These are phyloP conservation scores for Sebastes umbrosus DNA, from an alignment of 2,797 vertebrate genomes.

Conservation along the genomic window DNA sequence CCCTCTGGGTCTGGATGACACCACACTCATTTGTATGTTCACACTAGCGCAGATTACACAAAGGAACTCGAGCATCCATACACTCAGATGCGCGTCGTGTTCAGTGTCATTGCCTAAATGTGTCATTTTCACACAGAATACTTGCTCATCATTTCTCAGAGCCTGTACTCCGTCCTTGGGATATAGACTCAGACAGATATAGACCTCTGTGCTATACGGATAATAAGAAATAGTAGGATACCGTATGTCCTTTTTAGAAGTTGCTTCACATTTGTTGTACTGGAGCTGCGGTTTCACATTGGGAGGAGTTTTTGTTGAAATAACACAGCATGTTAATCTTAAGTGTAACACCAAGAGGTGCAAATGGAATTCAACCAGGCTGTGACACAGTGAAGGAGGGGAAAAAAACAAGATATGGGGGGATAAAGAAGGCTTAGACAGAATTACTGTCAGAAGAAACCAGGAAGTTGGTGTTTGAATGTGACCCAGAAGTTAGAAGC, in stretches of 20 bases:
- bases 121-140: conserved; percentile 5
- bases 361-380: conserved; percentile 13
- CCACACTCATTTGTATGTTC: conserved; percentile 38
- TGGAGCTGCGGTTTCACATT: neutral
- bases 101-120: neutral
- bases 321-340: conserved; percentile 29
- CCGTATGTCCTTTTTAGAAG: neutral
- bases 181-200: neutral
- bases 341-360: neutral
- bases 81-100: conserved; percentile 11
- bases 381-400: conserved; percentile 14
- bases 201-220: neutral
- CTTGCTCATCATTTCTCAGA: neutral
- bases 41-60: conserved; percentile 17
- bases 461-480: conserved; percentile 44
- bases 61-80: neutral
- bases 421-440: conserved; percentile 47
- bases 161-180: neutral
- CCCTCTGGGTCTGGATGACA: conserved; percentile 41
- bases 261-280: neutral
- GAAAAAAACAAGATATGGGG: conserved; percentile 26
- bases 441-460: conserved; percentile 54
- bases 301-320: neutral
- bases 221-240: neutral
- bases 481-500: conserved; percentile 44